Percentiles rank a stretch among this genome's conserved stretches.
Evolutionary conservation across 2,797 vertebrate species (phyloP).

Genomic region (Pteropus rufus): DNA sequence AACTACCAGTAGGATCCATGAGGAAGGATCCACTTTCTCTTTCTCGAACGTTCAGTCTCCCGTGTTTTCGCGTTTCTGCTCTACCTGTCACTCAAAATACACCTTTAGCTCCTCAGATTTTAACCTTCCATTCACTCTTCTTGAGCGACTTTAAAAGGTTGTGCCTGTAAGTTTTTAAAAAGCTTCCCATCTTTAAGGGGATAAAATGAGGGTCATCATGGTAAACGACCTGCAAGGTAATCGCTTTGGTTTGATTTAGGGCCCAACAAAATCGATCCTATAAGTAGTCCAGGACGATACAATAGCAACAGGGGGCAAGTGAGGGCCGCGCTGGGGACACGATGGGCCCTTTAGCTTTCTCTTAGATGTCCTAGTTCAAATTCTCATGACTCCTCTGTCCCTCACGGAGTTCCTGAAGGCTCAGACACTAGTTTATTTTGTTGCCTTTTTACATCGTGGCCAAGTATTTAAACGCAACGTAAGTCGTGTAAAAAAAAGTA

Average conservation of each 20-base stretch:
- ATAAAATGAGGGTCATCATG: rapidly evolving
- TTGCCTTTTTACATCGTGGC: background rate
- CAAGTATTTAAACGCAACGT: no score
- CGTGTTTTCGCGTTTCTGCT: background rate
- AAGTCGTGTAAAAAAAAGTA: background rate
- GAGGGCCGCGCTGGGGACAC: no score
- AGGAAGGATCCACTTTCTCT: background rate
- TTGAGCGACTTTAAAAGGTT: background rate
- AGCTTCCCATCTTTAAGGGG: background rate
- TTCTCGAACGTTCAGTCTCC: background rate
- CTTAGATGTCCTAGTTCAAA: rapidly evolving
- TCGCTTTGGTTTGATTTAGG: background rate
- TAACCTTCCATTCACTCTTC: background rate
- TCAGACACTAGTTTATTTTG: rapidly evolving
- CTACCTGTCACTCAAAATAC: background rate
- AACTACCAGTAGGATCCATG: rapidly evolving
- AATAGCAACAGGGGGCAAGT: background rate
- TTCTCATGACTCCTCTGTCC: no score
- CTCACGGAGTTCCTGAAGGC: no score
- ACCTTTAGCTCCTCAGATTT: rapidly evolving
- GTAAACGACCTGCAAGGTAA: background rate
- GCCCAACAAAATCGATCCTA: rapidly evolving
- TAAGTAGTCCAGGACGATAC: rapidly evolving
- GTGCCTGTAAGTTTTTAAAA: background rate
- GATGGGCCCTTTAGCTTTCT: rapidly evolving